Base-by-base conservation (phyloP, 1,140 invertebrate species). In the Ruditapes philippinarum region DNA sequence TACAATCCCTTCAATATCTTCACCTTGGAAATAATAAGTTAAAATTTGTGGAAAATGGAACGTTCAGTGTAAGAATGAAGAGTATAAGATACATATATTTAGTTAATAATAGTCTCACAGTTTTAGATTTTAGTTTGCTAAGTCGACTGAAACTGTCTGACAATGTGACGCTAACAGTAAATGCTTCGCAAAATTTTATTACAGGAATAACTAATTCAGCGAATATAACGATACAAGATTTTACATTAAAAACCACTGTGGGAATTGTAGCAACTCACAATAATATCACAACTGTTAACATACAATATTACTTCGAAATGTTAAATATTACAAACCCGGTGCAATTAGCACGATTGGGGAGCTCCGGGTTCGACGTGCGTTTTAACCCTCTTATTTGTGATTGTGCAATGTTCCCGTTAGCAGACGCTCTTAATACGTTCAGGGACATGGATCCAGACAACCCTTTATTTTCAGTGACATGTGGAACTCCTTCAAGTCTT, bases 311-410 rank as follows among this genome's bases (percentile, higher is more conserved):
- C 12, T 14, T 42, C n/a, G 2, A 62, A 7, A 25, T 65, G 25
- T 42, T 81, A 4, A 81, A 81, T 65, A 9, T 81, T 31, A 81
- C 79, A 14, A 40, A 65, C 38, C 9, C 79, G 38, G 12, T 14
- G 0, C 31, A 62, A 28, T 12, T 81, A 19, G 1, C 19, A 9
- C 62, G 28, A 0, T 81, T 81, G 33, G 4, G 33, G 54, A 81
- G 65, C 57, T 40, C 57, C 28, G 79, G 57, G 7, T 42, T 81
- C n/a, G 79, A 60, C 22, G 3, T 42, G 3, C 54, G 79, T 22
- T 81, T 81, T 65, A 81, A 81, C 45, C 79, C 79, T 38, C 45
- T 81, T 57, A 65, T 65, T 14, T 81, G 79, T 65, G 79, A 81
- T 65, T 81, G 79, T 42, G n/a, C 25, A 17, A 4, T 81, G 1